A percentile compares a stretch with the other conserved stretches of the same genome.
Evolutionary conservation across 2,113 vertebrate genomes (phyloP).

Genomic region (Leucopternis melanops): DNA sequence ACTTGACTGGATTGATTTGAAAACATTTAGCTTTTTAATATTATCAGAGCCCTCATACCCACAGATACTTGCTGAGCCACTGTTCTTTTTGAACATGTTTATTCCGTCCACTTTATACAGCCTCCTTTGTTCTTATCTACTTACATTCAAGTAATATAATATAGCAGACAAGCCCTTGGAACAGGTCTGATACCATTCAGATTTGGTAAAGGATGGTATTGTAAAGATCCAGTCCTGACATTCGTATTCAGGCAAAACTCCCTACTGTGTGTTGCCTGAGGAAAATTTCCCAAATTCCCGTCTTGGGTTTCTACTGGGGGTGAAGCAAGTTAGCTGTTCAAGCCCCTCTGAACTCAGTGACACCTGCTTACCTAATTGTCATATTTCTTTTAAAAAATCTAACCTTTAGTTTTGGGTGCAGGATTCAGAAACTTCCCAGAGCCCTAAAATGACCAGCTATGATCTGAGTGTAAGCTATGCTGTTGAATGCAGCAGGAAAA

Average conservation of each 20-base stretch:
- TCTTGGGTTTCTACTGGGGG: neutral
- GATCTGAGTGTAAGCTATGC: neutral
- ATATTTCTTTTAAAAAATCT: neutral
- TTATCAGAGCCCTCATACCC: neutral
- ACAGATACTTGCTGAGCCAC: neutral
- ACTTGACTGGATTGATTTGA: neutral
- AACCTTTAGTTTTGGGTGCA: neutral
- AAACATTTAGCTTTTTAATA: constrained; percentile 24
- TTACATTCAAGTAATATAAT: neutral
- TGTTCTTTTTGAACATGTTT: neutral
- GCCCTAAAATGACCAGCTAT: neutral
- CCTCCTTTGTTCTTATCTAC: neutral
- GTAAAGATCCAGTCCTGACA: neutral
- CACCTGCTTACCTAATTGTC: neutral
- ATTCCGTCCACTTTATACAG: neutral
- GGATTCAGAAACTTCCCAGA: neutral
- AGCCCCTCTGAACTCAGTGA: neutral
- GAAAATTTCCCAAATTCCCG: neutral
- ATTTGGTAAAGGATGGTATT: neutral
- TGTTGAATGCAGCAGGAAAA: neutral
- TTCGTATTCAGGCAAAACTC: neutral
- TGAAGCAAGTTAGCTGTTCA: neutral
- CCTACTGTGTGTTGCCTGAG: neutral
- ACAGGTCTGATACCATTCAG: neutral
- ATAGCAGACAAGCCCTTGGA: neutral